Conservation (phyloP, 2,113 vertebrate genomes). For the Oreochromis aureus region DNA sequence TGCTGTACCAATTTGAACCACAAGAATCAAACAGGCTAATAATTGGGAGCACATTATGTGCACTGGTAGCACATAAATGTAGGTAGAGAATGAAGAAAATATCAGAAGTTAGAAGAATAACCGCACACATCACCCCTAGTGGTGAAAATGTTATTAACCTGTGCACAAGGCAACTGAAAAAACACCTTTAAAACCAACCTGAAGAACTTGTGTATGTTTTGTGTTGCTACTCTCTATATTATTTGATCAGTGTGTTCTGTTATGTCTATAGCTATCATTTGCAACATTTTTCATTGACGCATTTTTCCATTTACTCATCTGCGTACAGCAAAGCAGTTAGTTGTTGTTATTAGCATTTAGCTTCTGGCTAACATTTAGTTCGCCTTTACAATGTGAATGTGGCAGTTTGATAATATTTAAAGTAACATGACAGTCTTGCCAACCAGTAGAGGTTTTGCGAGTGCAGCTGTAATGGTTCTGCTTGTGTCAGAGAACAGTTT, state of each 20-base stretch:
- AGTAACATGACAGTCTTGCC: not conserved
- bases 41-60: not conserved
- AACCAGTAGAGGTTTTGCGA: not conserved
- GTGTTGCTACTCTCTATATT: not conserved
- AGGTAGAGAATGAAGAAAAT: not conserved
- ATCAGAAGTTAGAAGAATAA: not conserved
- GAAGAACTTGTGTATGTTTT: not conserved
- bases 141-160: not conserved
- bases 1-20: not conserved
- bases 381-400: not conserved
- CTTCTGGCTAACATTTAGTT: not conserved
- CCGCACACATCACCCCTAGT: not conserved
- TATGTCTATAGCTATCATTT: not conserved
- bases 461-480: not conserved
- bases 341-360: not conserved
- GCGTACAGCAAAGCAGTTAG: not conserved
- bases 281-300: not conserved
- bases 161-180: not conserved
- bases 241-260: not conserved
- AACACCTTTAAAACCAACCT: not conserved
- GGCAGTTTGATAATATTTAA: not conserved
- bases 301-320: not conserved
- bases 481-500: not conserved
- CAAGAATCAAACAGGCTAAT: not conserved
- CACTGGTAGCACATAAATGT: not conserved